Base-by-base conservation (phyloP, 1,140 invertebrate genomes). In the Limonius californicus region DNA sequence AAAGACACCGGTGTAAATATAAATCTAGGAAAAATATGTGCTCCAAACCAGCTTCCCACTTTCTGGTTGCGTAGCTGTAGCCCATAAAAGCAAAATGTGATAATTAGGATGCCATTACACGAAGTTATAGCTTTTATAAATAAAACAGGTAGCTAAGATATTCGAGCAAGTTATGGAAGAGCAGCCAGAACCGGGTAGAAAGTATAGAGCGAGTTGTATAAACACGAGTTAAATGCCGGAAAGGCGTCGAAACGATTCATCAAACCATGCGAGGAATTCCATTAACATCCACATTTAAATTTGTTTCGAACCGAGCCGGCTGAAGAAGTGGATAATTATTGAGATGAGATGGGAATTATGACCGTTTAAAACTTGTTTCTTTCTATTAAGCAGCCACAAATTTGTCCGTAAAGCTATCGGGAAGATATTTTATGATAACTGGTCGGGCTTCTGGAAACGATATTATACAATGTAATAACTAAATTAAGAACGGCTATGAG, bases 391-490 rank as follows among this genome's bases (percentile, higher is more conserved):
- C 19, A 21, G 4, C n/a, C 14, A 32, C 54, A 55, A 50, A 55
- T 55, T 55, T 55, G 54, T 55, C 54, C 9, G 18, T 23, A 32
- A 9, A 55, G 54, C 27, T 55, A 55, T 55, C 54, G 54, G 54
- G 27, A 55, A 32, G 54, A 55, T 55, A 55, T 32, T 55, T 55
- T 55, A 55, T 27, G 54, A 50, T 19, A 50, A 32, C 39, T 20
- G 54, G 21, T 27, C 16, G 27, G 58, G 58, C 63, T 64, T 64
- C 59, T 64, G 63, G 58, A 20, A 54, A 42, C 54, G 57, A 47
- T 54, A 59, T 53, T 59, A 43, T 54, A 61, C 56, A 64, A 55
- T 58, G 59, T 64, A 59, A 67, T 67, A 64, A 64, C 61, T 67
- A 67, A 64, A 67, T 64, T 67, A 64, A 64, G 55, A 64, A 59